A percentile compares a stretch with the other conserved stretches of the same genome.
Evolutionary conservation across 1,140 invertebrate species (phyloP).

Genomic region (Brevipalpus yothersi): DNA sequence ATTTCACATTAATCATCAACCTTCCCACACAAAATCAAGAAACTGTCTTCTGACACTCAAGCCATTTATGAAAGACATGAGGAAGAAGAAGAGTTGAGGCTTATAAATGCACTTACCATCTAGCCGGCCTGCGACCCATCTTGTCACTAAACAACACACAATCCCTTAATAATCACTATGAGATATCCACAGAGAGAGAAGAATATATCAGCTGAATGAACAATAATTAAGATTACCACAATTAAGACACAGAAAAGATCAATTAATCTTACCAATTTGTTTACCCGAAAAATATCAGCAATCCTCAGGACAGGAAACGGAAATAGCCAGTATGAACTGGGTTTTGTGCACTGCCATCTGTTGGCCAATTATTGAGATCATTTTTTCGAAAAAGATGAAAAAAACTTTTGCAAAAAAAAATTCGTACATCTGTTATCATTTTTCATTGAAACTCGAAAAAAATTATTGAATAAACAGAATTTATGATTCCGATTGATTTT

Average conservation of each 20-base stretch:
- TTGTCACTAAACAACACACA: not conserved
- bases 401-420: too few relatives aligned
- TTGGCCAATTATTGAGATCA: too few relatives aligned
- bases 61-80: not conserved
- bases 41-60: not conserved
- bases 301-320: not conserved
- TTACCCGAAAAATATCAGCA: not conserved
- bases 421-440: too few relatives aligned
- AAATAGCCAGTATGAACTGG: too few relatives aligned
- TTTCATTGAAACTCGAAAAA: too few relatives aligned
- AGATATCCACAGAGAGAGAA: not conserved
- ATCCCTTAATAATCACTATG: not conserved
- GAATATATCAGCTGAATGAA: not conserved
- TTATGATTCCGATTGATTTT: too few relatives aligned
- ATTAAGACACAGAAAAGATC: too few relatives aligned
- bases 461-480: too few relatives aligned
- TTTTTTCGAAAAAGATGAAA: too few relatives aligned
- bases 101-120: constrained; percentile 3
- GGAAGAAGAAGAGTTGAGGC: not conserved
- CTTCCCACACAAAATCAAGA: not conserved
- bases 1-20: not conserved
- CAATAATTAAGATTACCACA: not conserved
- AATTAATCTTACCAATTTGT: not conserved
- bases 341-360: too few relatives aligned
- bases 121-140: constrained; percentile 10